phyloP scores from a whole-genome alignment of 2,113 vertebrate species.

The Puntigrus tetrazona region DNA sequence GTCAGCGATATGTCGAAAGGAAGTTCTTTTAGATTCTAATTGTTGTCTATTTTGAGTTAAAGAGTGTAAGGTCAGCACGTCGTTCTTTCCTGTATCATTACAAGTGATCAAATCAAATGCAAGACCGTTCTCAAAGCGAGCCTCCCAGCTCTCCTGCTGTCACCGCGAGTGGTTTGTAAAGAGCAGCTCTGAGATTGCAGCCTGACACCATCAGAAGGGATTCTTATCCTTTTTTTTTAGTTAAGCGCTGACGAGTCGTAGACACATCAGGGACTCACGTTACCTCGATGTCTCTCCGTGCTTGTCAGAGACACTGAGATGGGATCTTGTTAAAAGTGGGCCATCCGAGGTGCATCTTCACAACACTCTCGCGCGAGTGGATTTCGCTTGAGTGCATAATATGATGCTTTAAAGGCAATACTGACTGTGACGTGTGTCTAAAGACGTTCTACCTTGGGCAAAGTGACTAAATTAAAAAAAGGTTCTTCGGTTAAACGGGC shows the following conservation, averaged over 20 bases:
- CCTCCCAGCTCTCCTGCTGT: not conserved
- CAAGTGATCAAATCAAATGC: not conserved
- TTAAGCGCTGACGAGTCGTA: constrained; percentile 27
- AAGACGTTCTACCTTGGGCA: constrained; percentile 20
- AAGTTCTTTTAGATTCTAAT: constrained; percentile 26
- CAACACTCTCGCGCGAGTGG: constrained; percentile 25
- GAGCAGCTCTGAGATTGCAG: constrained; percentile 16
- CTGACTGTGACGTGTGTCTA: constrained; percentile 53
- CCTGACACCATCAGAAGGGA: constrained; percentile 16
- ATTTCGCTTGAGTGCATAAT: constrained; percentile 69
- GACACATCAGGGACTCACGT: constrained; percentile 24
- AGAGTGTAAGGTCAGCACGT: not conserved
- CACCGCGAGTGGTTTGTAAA: not conserved
- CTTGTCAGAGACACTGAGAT: constrained; percentile 36
- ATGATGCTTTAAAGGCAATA: constrained; percentile 58
- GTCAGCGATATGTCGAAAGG: constrained; percentile 29
- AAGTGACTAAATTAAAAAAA: not conserved
- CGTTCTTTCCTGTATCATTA: not conserved
- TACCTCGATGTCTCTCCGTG: constrained; percentile 15
- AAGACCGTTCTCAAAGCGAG: not conserved
- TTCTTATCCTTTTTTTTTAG: constrained; percentile 22
- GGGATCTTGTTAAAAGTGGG: constrained; percentile 39
- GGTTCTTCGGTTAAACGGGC: not conserved
- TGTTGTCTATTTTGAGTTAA: constrained; percentile 26
- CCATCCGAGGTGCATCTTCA: constrained; percentile 41